Evolutionary conservation across 2,113 vertebrate genomes (phyloP).

Genomic region (Phainopepla nitens): DNA sequence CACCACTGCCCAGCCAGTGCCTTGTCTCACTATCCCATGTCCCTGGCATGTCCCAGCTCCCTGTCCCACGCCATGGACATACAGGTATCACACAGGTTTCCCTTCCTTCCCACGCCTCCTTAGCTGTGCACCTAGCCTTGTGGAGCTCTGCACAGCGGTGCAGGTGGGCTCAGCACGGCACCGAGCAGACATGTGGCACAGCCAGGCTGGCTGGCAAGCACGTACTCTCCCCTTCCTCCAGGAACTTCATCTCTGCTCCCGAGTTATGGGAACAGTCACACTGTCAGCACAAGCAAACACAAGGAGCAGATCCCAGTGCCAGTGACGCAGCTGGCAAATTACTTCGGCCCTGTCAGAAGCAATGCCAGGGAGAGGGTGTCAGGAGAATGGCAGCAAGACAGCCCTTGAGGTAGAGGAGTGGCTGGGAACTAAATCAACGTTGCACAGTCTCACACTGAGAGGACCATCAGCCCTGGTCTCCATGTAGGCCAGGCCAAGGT

Average conservation of each 20-base stretch:
- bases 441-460: neutral
- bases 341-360: neutral
- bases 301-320: neutral
- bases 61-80: neutral
- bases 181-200: neutral
- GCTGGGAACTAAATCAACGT: neutral
- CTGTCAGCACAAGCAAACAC: neutral
- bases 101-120: neutral
- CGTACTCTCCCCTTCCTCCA: neutral
- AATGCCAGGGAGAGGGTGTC: neutral
- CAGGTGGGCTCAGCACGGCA: neutral
- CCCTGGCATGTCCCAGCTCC: neutral
- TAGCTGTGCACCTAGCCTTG: neutral
- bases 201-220: neutral
- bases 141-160: neutral
- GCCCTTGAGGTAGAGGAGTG: too few species aligned
- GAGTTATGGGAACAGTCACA: neutral
- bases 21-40: neutral
- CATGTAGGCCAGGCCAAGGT: neutral
- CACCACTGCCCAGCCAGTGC: neutral
- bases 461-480: rapidly evolving
- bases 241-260: neutral
- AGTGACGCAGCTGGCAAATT: neutral
- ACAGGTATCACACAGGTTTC: neutral
- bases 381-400: neutral